Conservation (phyloP, 1,140 invertebrate genomes). For the Panonychus citri region DNA sequence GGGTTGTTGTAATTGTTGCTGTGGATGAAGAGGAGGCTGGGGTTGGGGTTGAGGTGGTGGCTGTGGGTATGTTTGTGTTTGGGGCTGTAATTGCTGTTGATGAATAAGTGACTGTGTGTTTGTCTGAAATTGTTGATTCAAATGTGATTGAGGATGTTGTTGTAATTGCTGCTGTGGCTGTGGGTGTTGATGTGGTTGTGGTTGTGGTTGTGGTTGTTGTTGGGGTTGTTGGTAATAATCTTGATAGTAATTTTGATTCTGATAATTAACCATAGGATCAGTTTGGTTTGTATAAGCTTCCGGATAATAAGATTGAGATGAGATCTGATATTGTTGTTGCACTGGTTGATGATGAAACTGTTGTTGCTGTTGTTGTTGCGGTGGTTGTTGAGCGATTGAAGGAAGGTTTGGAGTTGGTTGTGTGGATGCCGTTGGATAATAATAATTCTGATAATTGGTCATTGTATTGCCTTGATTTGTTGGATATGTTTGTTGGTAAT, state of each 20-base stretch:
- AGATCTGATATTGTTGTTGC: background rate
- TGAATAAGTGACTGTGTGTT: no score
- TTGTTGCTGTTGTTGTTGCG: background rate
- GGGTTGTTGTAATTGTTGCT: slow-evolving; percentile 2
- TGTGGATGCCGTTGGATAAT: background rate
- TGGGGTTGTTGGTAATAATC: slow-evolving; percentile 6
- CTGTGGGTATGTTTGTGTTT: no score
- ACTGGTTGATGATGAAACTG: background rate
- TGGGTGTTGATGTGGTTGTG: no score
- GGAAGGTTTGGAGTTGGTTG: background rate
- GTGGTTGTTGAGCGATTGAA: background rate
- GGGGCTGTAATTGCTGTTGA: no score
- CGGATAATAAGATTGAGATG: background rate
- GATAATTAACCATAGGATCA: background rate
- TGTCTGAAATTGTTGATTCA: slow-evolving; percentile 1
- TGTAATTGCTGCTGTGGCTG: no score
- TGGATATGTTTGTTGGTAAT: no score
- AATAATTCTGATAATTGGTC: no score
- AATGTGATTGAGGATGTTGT: no score
- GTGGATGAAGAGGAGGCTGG: no score
- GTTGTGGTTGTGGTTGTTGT: background rate
- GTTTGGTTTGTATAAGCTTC: slow-evolving; percentile 7
- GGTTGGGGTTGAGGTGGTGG: no score
- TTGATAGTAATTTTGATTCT: slow-evolving; percentile 7
- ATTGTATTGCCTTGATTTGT: no score